phyloP scores from a whole-genome alignment of 1,140 invertebrate genomes.

The Patella vulgata region DNA sequence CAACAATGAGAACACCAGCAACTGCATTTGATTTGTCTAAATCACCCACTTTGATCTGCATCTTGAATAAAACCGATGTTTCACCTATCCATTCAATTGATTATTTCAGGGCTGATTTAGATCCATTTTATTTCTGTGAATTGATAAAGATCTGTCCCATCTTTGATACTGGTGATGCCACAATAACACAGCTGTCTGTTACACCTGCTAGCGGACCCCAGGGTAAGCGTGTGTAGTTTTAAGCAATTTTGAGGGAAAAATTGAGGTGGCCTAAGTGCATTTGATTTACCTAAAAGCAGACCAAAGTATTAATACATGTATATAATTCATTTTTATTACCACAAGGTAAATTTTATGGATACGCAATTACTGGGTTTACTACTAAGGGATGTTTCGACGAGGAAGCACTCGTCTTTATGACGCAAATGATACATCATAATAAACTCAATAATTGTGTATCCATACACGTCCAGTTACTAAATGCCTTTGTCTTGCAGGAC shows the following conservation, averaged over 20 bases:
- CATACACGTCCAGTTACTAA: not conserved
- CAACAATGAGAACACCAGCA: too few relatives aligned
- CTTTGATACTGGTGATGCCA: conserved; percentile 59
- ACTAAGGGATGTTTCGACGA: too few relatives aligned
- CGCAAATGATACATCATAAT: not conserved
- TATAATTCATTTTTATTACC: not conserved
- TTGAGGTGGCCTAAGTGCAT: not conserved
- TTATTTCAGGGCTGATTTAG: conserved; percentile 55
- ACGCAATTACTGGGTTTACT: too few relatives aligned
- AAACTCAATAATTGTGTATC: too few relatives aligned
- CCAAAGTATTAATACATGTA: too few relatives aligned
- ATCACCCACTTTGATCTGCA: too few relatives aligned
- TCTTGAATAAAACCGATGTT: too few relatives aligned
- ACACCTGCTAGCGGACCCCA: conserved; percentile 52
- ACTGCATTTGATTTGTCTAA: too few relatives aligned
- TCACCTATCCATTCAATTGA: too few relatives aligned
- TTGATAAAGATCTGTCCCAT: conserved; percentile 47
- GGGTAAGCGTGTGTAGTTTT: conserved; percentile 31
- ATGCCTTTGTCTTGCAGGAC: conserved; percentile 26
- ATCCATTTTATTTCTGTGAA: conserved; percentile 63
- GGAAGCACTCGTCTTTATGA: not conserved
- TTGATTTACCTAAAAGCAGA: not conserved
- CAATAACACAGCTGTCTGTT: conserved; percentile 49
- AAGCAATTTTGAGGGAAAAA: not conserved
- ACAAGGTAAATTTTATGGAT: too few relatives aligned